Percentiles rank a stretch among this genome's conserved stretches.
Conservation (phyloP, 2,797 vertebrate species). For the Siniperca undulata region DNA sequence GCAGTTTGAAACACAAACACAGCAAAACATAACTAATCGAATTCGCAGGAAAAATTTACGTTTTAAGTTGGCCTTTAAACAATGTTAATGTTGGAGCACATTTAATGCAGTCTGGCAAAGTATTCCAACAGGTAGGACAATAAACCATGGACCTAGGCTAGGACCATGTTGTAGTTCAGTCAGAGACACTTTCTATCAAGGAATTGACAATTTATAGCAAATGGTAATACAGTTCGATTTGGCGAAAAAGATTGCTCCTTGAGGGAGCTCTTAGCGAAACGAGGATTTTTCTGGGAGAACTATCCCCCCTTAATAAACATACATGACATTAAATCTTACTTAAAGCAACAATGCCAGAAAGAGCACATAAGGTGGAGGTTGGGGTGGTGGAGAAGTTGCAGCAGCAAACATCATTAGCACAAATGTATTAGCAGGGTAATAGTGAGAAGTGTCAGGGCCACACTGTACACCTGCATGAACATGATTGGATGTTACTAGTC, state of each 20-base stretch:
- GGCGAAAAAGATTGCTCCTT: too few species aligned
- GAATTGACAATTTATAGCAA: neutral
- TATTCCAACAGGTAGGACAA: neutral
- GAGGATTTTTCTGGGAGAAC: too few species aligned
- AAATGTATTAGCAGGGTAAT: neutral
- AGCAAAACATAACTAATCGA: neutral
- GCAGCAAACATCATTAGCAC: neutral
- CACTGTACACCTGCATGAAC: neutral
- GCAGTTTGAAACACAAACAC: neutral
- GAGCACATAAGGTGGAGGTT: neutral
- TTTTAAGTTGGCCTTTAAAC: neutral
- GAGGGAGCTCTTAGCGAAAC: too few species aligned
- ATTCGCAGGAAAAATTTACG: neutral
- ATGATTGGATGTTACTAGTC: neutral
- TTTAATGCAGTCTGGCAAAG: neutral
- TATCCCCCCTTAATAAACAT: neutral
- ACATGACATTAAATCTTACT: neutral
- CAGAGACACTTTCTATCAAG: neutral
- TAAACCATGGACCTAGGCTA: neutral
- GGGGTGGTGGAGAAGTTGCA: neutral
- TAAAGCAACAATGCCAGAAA: neutral
- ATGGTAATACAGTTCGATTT: neutral
- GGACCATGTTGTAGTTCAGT: neutral
- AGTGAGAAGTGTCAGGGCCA: too few species aligned
- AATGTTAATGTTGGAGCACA: neutral